Conservation (phyloP, 2,888 invertebrate species). For the Gastracanthus pulcherrimus region DNA sequence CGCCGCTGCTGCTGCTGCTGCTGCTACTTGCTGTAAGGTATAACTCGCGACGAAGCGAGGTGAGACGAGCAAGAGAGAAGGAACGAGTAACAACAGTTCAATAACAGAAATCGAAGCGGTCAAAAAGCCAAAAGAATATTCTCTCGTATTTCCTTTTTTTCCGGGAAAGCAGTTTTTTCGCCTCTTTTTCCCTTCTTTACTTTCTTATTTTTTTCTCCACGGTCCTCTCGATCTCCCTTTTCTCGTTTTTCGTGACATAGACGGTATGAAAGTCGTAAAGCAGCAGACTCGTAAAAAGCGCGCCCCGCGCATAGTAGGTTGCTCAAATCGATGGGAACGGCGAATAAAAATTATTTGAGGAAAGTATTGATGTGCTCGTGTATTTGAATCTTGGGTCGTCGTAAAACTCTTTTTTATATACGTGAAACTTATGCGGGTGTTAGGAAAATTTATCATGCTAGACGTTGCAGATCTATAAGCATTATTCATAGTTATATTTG, state of each 20-base stretch:
- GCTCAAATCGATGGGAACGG: slow-evolving; percentile 31
- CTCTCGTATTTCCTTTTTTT: slow-evolving; percentile 11
- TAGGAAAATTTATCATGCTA: not conserved
- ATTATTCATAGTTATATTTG: not conserved
- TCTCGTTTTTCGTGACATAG: slow-evolving; percentile 17
- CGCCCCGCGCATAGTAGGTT: not conserved
- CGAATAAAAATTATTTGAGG: slow-evolving; percentile 47
- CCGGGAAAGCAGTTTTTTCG: not conserved
- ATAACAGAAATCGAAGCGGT: slow-evolving; percentile 3
- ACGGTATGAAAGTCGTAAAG: slow-evolving; percentile 36
- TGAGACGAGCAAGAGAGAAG: slow-evolving; percentile 4
- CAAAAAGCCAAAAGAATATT: slow-evolving; percentile 20
- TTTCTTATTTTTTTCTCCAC: not conserved
- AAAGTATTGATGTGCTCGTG: slow-evolving; percentile 34
- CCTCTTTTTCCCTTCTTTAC: not conserved
- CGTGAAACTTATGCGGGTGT: not conserved
- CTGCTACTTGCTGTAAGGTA: not conserved
- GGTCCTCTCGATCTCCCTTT: not conserved
- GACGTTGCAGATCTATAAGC: not conserved
- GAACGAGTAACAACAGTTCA: no score
- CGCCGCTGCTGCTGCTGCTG: no score
- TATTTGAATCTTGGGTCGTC: slow-evolving; percentile 36
- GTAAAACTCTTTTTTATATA: slow-evolving; percentile 26
- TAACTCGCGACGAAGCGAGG: not conserved
- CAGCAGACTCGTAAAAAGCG: slow-evolving; percentile 34